Evolutionary conservation across 2,113 vertebrate genomes (phyloP), one percentile per base, ranked within the genome.

Genomic region (Morone chrysops): DNA sequence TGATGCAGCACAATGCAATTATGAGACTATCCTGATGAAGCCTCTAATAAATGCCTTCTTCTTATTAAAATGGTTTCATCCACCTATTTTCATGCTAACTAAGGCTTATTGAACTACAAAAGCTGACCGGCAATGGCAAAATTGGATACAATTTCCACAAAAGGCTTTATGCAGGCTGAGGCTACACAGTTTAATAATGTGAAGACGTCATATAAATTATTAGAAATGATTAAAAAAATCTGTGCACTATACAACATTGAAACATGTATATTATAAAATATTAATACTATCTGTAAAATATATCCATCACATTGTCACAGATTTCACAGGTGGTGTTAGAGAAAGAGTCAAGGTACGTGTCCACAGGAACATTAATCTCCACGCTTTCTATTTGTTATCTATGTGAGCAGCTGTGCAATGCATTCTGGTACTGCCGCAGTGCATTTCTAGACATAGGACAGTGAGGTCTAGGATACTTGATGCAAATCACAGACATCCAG

Each of bases 11-110:
- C 57, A 40, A 8, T 66, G 47, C 53, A 76, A 65, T 65, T 70
- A 77, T 57, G 16, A 60, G 51, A 50, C 81, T 78, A 56, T 81
- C 56, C 20, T 50, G 67, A 62, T 73, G 72, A 65, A 80, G 47
- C 74, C 43, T 54, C 22, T 12, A 63, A 20, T 76, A 72, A 67
- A 76, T 47, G 65, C 12, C 45, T 57, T 36, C 12, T 56, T 25
- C 4, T 75, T 79, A 75, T 68, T 69, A 60, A 80, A 68, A 65
- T 51, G 20, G 31, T 25, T 82, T 67, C 63, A 43, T 76, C 16
- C 75, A 71, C 22, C 77, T 63, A 72, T 88, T 88, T 79, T 70
- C 17, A 79, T 83, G 66, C 66, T 65, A 89, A 87, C 56, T 59
- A 84, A 78, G 78, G 45, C 10, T 11, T 53, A 51, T 18, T 78